Evolutionary conservation across 2,888 invertebrate genomes (phyloP).

Genomic region (Noctua janthina): DNA sequence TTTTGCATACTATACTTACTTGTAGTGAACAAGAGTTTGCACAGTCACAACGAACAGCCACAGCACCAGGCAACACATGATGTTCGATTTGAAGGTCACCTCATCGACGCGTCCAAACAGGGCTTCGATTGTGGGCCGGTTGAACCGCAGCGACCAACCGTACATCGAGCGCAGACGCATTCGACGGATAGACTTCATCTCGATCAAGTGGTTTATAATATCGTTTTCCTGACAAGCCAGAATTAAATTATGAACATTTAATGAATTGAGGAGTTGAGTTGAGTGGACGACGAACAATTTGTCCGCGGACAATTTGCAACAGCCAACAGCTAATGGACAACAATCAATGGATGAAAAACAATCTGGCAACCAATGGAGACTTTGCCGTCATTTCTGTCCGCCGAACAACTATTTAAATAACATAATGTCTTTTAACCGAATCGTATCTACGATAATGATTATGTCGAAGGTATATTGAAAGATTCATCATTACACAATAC

Average conservation of each 20-base stretch:
- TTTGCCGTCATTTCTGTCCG: no score
- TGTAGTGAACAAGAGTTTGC: constrained; percentile 93
- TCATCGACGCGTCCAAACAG: constrained; percentile 96
- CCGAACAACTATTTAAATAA: no score
- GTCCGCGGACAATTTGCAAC: background rate
- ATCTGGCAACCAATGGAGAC: background rate
- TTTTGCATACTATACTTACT: constrained; percentile 84
- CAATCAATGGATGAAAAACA: background rate
- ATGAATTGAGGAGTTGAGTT: background rate
- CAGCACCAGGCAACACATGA: constrained; percentile 97
- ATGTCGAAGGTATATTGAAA: no score
- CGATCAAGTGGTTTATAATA: constrained; percentile 95
- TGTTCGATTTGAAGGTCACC: constrained; percentile 98
- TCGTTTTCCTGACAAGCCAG: constrained; percentile 92
- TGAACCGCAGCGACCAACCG: constrained; percentile 96
- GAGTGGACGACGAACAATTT: background rate
- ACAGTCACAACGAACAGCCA: constrained; percentile 96
- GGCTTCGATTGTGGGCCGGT: constrained; percentile 94
- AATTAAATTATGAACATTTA: background rate
- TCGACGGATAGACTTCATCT: constrained; percentile 96
- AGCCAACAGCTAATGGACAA: background rate
- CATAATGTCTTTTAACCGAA: background rate
- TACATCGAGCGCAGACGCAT: constrained; percentile 96
- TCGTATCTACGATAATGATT: background rate
- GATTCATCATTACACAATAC: background rate